Base-by-base conservation (phyloP, 2,797 vertebrate genomes). In the Aeoliscus strigatus region DNA sequence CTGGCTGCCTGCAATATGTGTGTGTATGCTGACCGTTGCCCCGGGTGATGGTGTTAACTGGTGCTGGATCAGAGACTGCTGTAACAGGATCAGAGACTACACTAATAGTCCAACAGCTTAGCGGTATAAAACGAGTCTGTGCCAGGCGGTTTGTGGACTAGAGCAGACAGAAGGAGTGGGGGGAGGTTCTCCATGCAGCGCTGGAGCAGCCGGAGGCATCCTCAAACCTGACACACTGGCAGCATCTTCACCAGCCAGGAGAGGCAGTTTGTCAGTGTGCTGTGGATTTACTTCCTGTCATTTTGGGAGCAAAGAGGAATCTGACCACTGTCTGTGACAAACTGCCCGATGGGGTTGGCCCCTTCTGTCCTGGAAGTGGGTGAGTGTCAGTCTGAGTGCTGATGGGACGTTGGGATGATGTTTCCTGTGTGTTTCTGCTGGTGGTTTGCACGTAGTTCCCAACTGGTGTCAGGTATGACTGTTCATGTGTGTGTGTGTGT, bases 21-120 rank as follows among this genome's bases (percentile, higher is more conserved):
- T 39, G 21, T 65, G 29, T 53, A 15, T 34, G 15, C 31, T 51
- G 32, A 49, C 62, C 14, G 9, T 39, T 41, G 50, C 49, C 51
- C 44, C 38, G 34, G 14, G 39, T 46, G 53, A 62, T 75, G 68
- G 56, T 9, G 34, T 71, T 74, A 76, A 64, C 52, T 65, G 47
- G 37, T 54, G 50, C 32, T 50, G 53, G 45, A 57, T 64, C 69
- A 49, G 38, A n/a, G n/a, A n/a, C n/a, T n/a, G n/a, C n/a, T 74
- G 60, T 86, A 86, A 87, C 76, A 71, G 77, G 83, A 87, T 88
- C 85, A 81, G 59, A 67, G 75, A 67, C 79, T 79, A 65, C 66
- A 51, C 46, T 54, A 77, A 67, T 66, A 24, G 72, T 59, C 33
- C 66, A 51, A 59, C 60, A 75, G 74, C 68, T 69, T 44, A 39